Evolutionary conservation across 2,888 invertebrate species (phyloP).

Genomic region (Drosophila lutescens): DNA sequence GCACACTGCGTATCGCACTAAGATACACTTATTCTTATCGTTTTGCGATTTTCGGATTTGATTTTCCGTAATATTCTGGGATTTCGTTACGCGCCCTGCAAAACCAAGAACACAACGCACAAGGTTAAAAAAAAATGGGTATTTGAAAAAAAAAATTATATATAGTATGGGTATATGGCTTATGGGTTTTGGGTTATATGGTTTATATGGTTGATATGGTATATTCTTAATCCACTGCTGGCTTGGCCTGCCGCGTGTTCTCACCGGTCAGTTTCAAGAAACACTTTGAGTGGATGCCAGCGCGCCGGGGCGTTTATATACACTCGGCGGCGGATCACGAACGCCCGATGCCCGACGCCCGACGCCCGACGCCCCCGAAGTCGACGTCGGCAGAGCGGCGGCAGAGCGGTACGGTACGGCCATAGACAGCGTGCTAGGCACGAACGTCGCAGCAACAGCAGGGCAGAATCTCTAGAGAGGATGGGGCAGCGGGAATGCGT

Average conservation of each 20-base stretch:
- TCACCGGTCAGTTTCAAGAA: conserved; percentile 73
- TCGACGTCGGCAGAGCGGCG: conserved; percentile 11
- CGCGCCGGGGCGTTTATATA: conserved; percentile 48
- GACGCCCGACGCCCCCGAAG: background rate
- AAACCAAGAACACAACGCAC: conserved; percentile 30
- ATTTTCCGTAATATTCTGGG: background rate
- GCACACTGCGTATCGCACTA: conserved; percentile 9
- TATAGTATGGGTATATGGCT: background rate
- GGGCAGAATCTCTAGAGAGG: background rate
- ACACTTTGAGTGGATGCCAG: conserved; percentile 82
- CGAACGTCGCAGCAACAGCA: conserved; percentile 19
- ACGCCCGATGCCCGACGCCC: conserved; percentile 7
- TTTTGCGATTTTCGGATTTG: conserved; percentile 7
- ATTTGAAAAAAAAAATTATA: background rate
- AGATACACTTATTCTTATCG: conserved; percentile 4
- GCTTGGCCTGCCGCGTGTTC: conserved; percentile 34
- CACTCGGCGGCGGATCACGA: conserved; percentile 22
- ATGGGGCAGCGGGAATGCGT: conserved; percentile 2
- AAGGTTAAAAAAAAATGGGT: conserved; percentile 34
- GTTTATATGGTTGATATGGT: background rate
- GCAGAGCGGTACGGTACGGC: conserved; percentile 18
- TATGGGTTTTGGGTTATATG: background rate
- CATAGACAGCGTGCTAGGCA: conserved; percentile 30
- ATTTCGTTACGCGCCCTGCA: conserved; percentile 22
- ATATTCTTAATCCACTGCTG: conserved; percentile 45